phyloP scores from a whole-genome alignment of 2,888 invertebrate genomes.

The Sclerodermus sp. region DNA sequence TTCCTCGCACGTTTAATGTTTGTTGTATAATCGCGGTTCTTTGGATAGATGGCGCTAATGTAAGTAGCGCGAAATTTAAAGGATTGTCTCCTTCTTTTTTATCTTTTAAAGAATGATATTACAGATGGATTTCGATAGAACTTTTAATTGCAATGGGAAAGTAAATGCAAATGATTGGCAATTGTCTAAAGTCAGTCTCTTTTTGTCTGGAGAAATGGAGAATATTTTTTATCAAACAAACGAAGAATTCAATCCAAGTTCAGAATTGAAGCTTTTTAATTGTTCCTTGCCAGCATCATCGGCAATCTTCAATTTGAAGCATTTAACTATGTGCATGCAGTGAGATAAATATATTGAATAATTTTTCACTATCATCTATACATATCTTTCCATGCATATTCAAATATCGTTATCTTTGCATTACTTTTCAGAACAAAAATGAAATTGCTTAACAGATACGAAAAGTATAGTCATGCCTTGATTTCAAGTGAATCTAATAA shows the following conservation, averaged over 20 bases:
- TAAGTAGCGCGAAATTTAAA: too few relatives aligned
- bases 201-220: constrained; percentile 36
- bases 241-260: constrained; percentile 13
- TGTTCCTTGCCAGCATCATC: constrained; percentile 32
- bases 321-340: constrained; percentile 42
- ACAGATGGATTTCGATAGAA: constrained; percentile 33
- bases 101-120: too few relatives aligned
- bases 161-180: constrained; percentile 47
- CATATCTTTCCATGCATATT: background rate
- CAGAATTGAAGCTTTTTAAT: constrained; percentile 35
- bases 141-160: constrained; percentile 46
- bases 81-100: too few relatives aligned
- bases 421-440: constrained; percentile 34
- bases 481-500: constrained; percentile 10
- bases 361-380: too few relatives aligned
- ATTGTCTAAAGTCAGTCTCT: constrained; percentile 30
- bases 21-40: too few relatives aligned
- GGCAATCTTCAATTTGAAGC: constrained; percentile 40
- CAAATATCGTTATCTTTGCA: background rate
- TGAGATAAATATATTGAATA: constrained; percentile 34
- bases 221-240: constrained; percentile 27
- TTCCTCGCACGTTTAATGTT: too few relatives aligned
- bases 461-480: constrained; percentile 23
- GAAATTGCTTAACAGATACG: constrained; percentile 36
- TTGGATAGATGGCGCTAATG: too few relatives aligned